Percentiles rank a stretch among this genome's conserved stretches.
Evolutionary conservation across 2,888 invertebrate species (phyloP).

Genomic region (Ennomos erosarius): DNA sequence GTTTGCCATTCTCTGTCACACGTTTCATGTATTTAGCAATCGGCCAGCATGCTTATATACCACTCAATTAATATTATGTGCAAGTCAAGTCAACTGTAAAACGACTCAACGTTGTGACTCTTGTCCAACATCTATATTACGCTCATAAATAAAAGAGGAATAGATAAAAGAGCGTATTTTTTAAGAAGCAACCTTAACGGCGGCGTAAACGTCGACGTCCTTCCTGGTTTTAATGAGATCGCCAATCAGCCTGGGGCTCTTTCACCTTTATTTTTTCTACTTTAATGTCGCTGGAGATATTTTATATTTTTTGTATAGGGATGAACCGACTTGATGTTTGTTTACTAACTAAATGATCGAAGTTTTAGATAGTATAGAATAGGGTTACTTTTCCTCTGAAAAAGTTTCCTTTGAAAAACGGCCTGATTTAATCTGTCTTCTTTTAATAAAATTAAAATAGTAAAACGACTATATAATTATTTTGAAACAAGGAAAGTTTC

Average conservation of each 20-base stretch:
- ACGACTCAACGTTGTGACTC: background rate
- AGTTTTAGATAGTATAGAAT: no score
- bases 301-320: constrained; percentile 26
- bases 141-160: constrained; percentile 36
- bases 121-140: constrained; percentile 18
- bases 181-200: constrained; percentile 47
- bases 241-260: constrained; percentile 61
- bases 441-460: no score
- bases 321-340: constrained; percentile 10
- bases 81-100: no score
- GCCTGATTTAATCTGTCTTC: no score
- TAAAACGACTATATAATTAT: no score
- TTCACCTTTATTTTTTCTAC: constrained; percentile 43
- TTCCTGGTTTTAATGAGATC: constrained; percentile 81
- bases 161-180: constrained; percentile 41
- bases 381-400: no score
- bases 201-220: constrained; percentile 60
- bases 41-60: background rate
- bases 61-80: background rate
- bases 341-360: background rate
- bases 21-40: no score
- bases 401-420: no score
- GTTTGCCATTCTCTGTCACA: no score
- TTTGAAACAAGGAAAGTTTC: no score
- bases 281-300: constrained; percentile 33